Evolutionary conservation across 1,140 invertebrate genomes (phyloP).

Genomic region (Heliconius melpomene): DNA sequence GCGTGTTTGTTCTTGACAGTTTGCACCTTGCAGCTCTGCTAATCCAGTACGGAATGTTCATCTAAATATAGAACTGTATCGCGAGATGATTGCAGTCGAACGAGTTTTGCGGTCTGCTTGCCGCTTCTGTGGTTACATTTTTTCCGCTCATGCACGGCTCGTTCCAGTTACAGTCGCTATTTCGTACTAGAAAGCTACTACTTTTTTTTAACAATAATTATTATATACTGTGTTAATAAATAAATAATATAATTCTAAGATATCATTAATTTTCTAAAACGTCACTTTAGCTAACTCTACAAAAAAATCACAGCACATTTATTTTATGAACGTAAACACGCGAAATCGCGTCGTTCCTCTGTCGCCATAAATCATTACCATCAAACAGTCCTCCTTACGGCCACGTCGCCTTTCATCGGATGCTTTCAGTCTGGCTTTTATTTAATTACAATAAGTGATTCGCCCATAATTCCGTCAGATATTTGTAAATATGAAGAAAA

Average conservation of each 20-base stretch:
- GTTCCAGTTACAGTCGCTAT: conserved; percentile 48
- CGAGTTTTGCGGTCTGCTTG: conserved; percentile 60
- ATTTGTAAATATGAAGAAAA: conserved; percentile 66
- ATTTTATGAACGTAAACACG: conserved; percentile 71
- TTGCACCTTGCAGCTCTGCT: conserved; percentile 61
- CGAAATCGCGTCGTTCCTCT: conserved; percentile 68
- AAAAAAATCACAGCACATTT: conserved; percentile 63
- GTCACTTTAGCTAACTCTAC: conserved; percentile 45
- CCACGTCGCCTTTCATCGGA: conserved; percentile 71
- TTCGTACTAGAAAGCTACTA: conserved; percentile 1
- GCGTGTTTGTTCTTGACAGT: conserved; percentile 49
- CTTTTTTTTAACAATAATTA: neutral
- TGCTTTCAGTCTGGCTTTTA: conserved; percentile 77
- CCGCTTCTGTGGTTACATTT: conserved; percentile 60
- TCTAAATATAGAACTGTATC: conserved; percentile 68
- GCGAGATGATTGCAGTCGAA: conserved; percentile 61
- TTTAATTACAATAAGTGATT: conserved; percentile 78
- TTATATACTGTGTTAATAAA: neutral
- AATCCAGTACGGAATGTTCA: conserved; percentile 56
- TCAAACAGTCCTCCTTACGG: conserved; percentile 63
- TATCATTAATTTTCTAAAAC: conserved; percentile 24
- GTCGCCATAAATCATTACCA: conserved; percentile 79
- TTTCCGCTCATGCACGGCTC: conserved; percentile 62
- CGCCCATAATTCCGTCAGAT: conserved; percentile 71
- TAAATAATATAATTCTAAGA: neutral